phyloP scores from a whole-genome alignment of 2,888 invertebrate genomes.

The Boloria euphrosyne region DNA sequence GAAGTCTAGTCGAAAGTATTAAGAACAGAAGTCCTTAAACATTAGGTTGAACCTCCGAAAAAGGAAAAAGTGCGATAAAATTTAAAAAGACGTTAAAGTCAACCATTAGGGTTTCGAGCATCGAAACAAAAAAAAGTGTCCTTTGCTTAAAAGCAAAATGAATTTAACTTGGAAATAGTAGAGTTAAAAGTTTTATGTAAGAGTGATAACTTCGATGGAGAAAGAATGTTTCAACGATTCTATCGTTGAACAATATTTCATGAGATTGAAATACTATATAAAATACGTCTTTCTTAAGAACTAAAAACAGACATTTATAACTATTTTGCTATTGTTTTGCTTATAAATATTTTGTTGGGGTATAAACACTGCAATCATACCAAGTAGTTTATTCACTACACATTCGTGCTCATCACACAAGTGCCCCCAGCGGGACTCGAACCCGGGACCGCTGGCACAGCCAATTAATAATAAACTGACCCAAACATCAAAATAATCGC shows the following conservation, averaged over 20 bases:
- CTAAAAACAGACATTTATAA: neutral
- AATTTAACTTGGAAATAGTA: constrained; percentile 16
- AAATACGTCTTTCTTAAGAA: neutral
- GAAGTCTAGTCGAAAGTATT: neutral
- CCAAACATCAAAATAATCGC: too few relatives aligned
- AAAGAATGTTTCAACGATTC: constrained; percentile 5
- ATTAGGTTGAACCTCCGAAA: constrained; percentile 37
- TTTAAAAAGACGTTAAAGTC: constrained; percentile 40
- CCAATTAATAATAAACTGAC: too few relatives aligned
- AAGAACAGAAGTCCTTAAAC: constrained; percentile 42
- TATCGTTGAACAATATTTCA: neutral
- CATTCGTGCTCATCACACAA: too few relatives aligned
- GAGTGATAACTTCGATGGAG: neutral
- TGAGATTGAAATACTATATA: neutral
- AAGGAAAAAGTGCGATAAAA: constrained; percentile 42
- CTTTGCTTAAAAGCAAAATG: constrained; percentile 11
- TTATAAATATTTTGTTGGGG: too few relatives aligned
- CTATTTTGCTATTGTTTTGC: too few relatives aligned
- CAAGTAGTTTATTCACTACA: too few relatives aligned
- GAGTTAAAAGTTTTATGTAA: constrained; percentile 6
- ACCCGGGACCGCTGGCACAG: too few relatives aligned
- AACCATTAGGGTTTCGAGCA: constrained; percentile 46
- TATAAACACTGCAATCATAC: too few relatives aligned
- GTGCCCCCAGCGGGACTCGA: too few relatives aligned
- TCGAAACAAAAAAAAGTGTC: constrained; percentile 37